Base-by-base conservation (phyloP, 2,888 invertebrate species). In the Sarcophaga variegata region DNA sequence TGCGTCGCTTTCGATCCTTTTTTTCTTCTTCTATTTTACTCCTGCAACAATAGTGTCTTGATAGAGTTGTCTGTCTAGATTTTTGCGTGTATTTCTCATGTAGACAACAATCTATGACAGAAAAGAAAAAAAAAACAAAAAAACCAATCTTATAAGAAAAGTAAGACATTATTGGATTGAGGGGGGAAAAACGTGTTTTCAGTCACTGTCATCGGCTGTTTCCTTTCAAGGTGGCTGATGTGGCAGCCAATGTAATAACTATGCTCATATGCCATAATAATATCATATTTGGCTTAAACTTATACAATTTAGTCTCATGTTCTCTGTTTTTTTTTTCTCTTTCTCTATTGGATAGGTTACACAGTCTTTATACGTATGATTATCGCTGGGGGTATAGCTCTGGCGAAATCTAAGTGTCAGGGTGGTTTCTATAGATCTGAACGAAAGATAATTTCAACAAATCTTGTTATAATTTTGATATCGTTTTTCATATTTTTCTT, bases 381-480 rank as follows among this genome's bases (percentile, higher is more conserved):
- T 69, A 60, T 78, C 37, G 54, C 3, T 70, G n/a, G 60, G 27
- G 20, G 8, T 22, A 45, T 62, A 3, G 45, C 25, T 54, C 10
- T 47, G 11, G 14, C 12, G 17, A 54, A 54, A 54, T 54, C 17
- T 66, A 60, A 60, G 62, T 25, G 49, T 54, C 14, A 54, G 78
- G 81, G 64, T 67, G 25, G 64, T 11, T 64, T 64, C 70, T 74
- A 69, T 72, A 83, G 81, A 88, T 88, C 81, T n/a, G 76, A 67
- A 64, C 45, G 62, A 77, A 67, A 86, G 75, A 83, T 82, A 83
- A 87, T 81, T 85, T 64, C 78, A 88, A 81, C 85, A 87, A 86
- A 85, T 86, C 17, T 85, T 85, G 80, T 81, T 88, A 86, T 83
- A 82, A 88, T 84, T 83, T 5, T 88, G 37, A 83, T 81, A 81